phyloP scores from a whole-genome alignment of 2,797 vertebrate species.

The Micrastur ruficollis region DNA sequence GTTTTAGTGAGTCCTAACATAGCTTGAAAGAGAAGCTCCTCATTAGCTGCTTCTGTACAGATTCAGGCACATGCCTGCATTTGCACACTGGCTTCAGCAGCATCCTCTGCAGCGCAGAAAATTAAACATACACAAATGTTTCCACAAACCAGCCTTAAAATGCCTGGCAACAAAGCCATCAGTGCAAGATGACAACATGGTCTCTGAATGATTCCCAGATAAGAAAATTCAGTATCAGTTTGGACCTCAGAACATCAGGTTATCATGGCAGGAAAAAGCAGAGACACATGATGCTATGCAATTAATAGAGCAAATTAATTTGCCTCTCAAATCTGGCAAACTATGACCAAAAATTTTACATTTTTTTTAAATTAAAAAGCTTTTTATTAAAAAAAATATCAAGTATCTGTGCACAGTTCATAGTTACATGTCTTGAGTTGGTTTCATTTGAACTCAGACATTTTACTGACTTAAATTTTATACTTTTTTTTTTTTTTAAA shows the following conservation, averaged over 20 bases:
- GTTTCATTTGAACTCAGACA: not conserved
- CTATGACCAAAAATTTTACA: not conserved
- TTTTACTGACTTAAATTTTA: not conserved
- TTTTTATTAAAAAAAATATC: not conserved
- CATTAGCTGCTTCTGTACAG: not conserved
- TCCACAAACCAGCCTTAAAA: not conserved
- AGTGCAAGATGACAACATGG: not conserved
- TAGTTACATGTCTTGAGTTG: not conserved
- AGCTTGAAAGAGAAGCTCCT: not conserved
- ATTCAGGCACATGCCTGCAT: not conserved
- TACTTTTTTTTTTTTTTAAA: not conserved
- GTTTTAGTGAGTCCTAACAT: not conserved
- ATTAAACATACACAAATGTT: fast-evolving
- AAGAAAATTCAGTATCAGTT: not conserved
- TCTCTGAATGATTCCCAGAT: not conserved
- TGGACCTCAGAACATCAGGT: not conserved
- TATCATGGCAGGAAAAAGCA: not conserved
- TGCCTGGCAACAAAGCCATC: not conserved
- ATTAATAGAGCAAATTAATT: not conserved
- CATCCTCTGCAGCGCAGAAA: not conserved
- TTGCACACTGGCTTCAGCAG: not conserved
- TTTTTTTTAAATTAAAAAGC: not conserved
- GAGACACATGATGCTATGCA: not conserved
- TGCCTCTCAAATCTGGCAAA: not conserved
- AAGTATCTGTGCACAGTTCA: not conserved